phyloP scores from a whole-genome alignment of 2,888 invertebrate species.

The Chloroclystis v-ata region DNA sequence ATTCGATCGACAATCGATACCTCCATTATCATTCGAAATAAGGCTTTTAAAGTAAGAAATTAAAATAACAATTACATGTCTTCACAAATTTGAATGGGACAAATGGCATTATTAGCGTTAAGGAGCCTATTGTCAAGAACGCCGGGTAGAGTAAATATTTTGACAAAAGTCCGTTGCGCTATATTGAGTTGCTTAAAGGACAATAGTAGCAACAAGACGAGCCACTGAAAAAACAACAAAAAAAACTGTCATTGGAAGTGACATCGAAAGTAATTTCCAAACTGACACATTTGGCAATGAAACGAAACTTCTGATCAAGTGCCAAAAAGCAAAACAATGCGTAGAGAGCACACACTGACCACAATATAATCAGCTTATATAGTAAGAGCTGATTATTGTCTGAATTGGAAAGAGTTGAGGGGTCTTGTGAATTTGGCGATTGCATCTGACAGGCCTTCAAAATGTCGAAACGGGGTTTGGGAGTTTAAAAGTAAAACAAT shows the following conservation, averaged over 20 bases:
- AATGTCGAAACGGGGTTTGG: constrained; percentile 35
- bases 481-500: constrained; percentile 71
- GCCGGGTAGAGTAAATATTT: constrained; percentile 70
- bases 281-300: constrained; percentile 21
- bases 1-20: constrained; percentile 41
- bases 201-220: constrained; percentile 52
- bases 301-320: constrained; percentile 44
- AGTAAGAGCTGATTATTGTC: constrained; percentile 1
- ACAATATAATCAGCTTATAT: constrained; percentile 19
- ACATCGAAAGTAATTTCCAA: constrained; percentile 26
- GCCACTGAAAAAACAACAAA: constrained; percentile 28
- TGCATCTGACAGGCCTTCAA: constrained; percentile 30
- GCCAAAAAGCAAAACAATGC: constrained; percentile 42
- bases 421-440: constrained; percentile 7
- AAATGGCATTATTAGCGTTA: constrained; percentile 68
- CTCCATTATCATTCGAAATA: constrained; percentile 50
- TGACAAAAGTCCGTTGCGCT: constrained; percentile 71
- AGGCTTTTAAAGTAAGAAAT: constrained; percentile 47
- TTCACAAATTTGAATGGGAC: constrained; percentile 47
- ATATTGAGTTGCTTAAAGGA: constrained; percentile 69
- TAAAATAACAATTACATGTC: constrained; percentile 66
- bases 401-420: background rate
- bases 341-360: constrained; percentile 39
- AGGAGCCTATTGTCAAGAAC: constrained; percentile 57
- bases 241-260: constrained; percentile 15